Evolutionary conservation across 2,888 invertebrate species (phyloP).

Genomic region (Sarcophaga rosellei): DNA sequence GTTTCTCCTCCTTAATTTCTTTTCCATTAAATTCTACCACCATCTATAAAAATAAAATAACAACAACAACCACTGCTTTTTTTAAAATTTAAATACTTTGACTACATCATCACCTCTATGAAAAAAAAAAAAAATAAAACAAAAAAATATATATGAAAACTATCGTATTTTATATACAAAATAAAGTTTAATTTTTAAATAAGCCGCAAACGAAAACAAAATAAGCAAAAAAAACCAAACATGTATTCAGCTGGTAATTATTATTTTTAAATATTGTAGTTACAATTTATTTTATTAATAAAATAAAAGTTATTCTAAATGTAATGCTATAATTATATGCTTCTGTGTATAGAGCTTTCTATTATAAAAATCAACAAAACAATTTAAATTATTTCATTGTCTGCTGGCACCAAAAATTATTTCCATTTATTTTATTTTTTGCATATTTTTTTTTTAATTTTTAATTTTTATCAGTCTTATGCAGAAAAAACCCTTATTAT

Average conservation of each 20-base stretch:
- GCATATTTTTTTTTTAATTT: background rate
- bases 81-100: conserved; percentile 31
- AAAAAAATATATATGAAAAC: conserved; percentile 11
- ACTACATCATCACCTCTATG: conserved; percentile 53
- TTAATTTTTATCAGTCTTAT: no score
- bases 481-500: no score
- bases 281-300: conserved; percentile 6
- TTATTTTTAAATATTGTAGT: conserved; percentile 49
- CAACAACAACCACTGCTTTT: conserved; percentile 37
- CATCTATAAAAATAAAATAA: conserved; percentile 11
- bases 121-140: conserved; percentile 5
- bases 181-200: conserved; percentile 33
- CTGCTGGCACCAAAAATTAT: conserved; percentile 17
- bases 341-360: conserved; percentile 9
- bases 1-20: conserved; percentile 19
- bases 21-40: conserved; percentile 35
- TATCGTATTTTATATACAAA: background rate
- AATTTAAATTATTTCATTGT: no score
- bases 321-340: background rate
- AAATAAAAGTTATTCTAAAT: conserved; percentile 2
- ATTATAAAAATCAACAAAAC: background rate
- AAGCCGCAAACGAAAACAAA: conserved; percentile 45
- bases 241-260: conserved; percentile 80
- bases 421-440: conserved; percentile 12
- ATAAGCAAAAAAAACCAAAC: conserved; percentile 37